Conservation (phyloP, 2,888 invertebrate genomes). For the Nephrotoma flavescens region DNA sequence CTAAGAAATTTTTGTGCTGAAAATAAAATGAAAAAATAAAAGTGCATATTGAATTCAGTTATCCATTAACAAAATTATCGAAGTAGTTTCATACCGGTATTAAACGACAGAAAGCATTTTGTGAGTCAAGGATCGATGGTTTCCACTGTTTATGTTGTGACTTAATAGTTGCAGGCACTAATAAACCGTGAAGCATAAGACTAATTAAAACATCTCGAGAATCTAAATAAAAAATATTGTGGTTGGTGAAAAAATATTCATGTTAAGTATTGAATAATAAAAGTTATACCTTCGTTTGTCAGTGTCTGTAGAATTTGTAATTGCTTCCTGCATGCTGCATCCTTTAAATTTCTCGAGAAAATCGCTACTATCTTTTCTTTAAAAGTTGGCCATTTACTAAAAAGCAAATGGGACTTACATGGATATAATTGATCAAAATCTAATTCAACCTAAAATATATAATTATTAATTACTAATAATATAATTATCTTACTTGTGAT, state of each 20-base stretch:
- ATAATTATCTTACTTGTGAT: not conserved
- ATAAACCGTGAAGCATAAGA: not conserved
- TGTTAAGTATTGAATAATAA: not conserved
- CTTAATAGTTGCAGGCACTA: not conserved
- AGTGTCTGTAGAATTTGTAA: not conserved
- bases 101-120: not conserved
- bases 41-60: not conserved
- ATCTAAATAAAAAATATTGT: not conserved
- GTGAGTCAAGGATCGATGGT: not conserved
- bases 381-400: not conserved
- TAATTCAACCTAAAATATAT: not conserved
- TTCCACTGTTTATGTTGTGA: not conserved
- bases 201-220: not conserved
- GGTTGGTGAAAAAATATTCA: too few species aligned
- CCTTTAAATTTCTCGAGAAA: not conserved
- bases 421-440: not conserved
- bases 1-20: not conserved
- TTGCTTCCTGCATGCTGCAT: not conserved
- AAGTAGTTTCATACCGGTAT: not conserved
- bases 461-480: not conserved
- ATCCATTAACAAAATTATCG: not conserved
- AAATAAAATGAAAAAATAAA: too few species aligned
- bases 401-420: not conserved
- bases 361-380: not conserved
- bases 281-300: not conserved